Evolutionary conservation across 2,797 vertebrate genomes (phyloP).

Genomic region (Esox masquinongy): DNA sequence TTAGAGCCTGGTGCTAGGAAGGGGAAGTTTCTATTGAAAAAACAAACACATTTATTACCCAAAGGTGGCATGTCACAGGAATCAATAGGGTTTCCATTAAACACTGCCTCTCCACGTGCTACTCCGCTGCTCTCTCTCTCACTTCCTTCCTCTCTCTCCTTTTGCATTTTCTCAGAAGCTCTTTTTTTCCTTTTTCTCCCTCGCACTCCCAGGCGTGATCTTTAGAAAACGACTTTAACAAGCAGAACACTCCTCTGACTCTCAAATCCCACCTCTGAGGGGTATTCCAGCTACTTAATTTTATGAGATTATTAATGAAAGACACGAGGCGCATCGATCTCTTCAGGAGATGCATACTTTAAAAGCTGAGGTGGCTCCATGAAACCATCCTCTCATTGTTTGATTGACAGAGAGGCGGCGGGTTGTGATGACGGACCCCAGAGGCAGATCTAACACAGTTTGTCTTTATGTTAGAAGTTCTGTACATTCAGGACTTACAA

Average conservation of each 20-base stretch:
- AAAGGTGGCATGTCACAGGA: slow-evolving; percentile 21
- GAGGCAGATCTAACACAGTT: neutral
- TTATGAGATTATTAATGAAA: slow-evolving; percentile 15
- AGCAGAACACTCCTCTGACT: slow-evolving; percentile 22
- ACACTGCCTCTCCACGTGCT: slow-evolving; percentile 9
- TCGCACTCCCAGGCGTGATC: neutral
- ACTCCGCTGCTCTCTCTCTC: slow-evolving; percentile 9
- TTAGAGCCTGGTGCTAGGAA: slow-evolving; percentile 20
- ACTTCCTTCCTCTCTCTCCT: neutral
- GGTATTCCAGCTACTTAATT: slow-evolving; percentile 14
- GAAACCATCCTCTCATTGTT: neutral
- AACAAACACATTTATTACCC: slow-evolving; percentile 31
- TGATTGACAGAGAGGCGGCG: slow-evolving; percentile 6
- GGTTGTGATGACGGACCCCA: neutral
- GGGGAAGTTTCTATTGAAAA: slow-evolving; percentile 31
- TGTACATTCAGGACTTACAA: neutral
- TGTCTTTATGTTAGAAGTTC: neutral
- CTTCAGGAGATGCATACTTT: neutral
- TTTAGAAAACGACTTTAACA: slow-evolving; percentile 18
- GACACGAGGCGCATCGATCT: slow-evolving; percentile 9
- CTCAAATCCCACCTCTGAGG: slow-evolving; percentile 13
- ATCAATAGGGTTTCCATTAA: slow-evolving; percentile 29
- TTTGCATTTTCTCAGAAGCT: neutral
- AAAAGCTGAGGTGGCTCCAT: neutral
- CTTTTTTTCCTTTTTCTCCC: neutral